A percentile compares a stretch with the other conserved stretches of the same genome.
phyloP scores from a whole-genome alignment of 2,797 vertebrate species.

The Onychomys leucogaster region DNA sequence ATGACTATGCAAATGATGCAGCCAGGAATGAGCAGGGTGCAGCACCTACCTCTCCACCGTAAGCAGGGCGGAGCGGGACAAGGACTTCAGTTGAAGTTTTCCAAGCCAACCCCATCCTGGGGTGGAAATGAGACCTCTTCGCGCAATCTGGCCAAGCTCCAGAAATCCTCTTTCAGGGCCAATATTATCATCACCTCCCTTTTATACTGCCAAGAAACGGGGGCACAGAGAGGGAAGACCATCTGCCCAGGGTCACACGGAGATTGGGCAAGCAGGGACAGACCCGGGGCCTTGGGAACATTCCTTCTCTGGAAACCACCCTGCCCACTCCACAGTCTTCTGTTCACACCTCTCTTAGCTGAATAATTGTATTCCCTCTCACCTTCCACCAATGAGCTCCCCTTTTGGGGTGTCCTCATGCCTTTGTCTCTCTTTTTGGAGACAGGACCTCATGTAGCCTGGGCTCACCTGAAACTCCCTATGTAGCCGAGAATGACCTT shows the following conservation, averaged over 20 bases:
- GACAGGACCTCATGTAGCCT: background rate
- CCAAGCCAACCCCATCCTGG: constrained; percentile 14
- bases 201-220: background rate
- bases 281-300: fast-evolving
- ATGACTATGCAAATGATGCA: constrained; percentile 60
- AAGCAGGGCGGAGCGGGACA: background rate
- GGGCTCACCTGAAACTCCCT: background rate
- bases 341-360: background rate
- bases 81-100: background rate
- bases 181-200: background rate
- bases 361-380: background rate
- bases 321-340: fast-evolving
- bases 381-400: background rate
- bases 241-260: background rate
- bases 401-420: background rate
- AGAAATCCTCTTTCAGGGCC: background rate
- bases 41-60: constrained; percentile 7
- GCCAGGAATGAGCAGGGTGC: background rate
- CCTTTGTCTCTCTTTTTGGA: background rate
- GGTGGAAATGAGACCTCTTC: background rate
- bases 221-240: background rate
- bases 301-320: background rate
- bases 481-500: background rate
- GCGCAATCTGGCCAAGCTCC: background rate
- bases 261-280: background rate